Base-by-base conservation (phyloP, 1,140 invertebrate species). In the Eciton burchellii region DNA sequence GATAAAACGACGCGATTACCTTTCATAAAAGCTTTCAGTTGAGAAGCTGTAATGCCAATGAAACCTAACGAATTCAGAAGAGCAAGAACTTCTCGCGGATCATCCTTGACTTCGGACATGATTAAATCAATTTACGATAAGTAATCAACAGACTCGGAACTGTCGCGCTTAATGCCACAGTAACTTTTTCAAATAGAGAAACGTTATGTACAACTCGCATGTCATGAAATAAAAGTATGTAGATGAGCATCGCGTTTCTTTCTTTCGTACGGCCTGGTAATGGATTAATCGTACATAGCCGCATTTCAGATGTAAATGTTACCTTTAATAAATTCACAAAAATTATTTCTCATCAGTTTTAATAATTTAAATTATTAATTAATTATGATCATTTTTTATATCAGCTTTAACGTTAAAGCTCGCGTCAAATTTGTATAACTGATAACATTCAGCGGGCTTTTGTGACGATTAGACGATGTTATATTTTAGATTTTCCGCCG, bases 1-100 rank as follows among this genome's bases (percentile, higher is more conserved):
- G 35, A 16, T 41, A 63, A 45, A 9, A 1, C 4, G 12, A 8
- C 0, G 21, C 6, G 73, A 21, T 49, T 85, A 93, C 93, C 93
- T 93, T 94, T 94, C 90, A 94, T 93, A 84, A 94, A 94, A 68
- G 84, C 86, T 90, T 94, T 93, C 35, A 94, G 88, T 81, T 93
- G 92, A 49, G 89, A 52, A 19, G 92, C 92, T 1, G 92, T 93
- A 24, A 94, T 89, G n/a, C 92, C 93, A 57, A 93, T 86, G 49
- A 93, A 92, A 57, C 93, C 93, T 24, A 94, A 79, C 0, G 93
- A 93, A 90, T 94, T 94, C 29, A 94, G 73, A 83, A 93, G 88
- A 16, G 83, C 82, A 9, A 94, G 85, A 56, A 94, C 91, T 49
- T 94, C 90, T 76, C 88, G 89, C 0, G 93, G 92, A 84, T 94